phyloP scores from a whole-genome alignment of 2,113 vertebrate genomes.

The Silurus asotus region DNA sequence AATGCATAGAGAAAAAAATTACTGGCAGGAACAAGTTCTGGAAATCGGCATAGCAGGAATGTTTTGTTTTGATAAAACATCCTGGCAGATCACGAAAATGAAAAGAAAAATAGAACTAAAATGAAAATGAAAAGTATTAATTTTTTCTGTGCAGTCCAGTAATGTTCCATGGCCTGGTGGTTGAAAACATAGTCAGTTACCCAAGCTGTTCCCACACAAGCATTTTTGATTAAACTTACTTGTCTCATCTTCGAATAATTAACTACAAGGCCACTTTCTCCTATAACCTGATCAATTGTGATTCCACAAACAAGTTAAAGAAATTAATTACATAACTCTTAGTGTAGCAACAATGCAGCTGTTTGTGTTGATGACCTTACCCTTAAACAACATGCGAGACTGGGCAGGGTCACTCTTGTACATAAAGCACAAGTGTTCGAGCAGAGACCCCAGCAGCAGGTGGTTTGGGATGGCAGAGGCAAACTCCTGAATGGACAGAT shows the following conservation, averaged over 20 bases:
- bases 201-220: no score
- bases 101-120: no score
- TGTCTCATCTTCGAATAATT: neutral
- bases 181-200: no score
- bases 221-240: no score
- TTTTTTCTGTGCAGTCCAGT: no score
- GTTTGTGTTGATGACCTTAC: constrained; percentile 65
- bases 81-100: no score
- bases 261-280: neutral
- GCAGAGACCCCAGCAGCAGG: constrained; percentile 86
- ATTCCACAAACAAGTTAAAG: neutral
- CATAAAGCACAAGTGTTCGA: constrained; percentile 91
- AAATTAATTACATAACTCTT: neutral
- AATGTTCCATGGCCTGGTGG: no score
- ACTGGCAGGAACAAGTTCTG: no score
- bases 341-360: neutral
- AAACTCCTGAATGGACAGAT: constrained; percentile 77
- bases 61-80: no score
- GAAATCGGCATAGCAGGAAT: no score
- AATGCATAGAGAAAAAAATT: no score
- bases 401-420: constrained; percentile 83
- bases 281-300: neutral
- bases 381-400: constrained; percentile 85
- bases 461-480: constrained; percentile 91
- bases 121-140: no score